Base-by-base conservation (phyloP, 1,140 invertebrate species). In the Ips nitidus region DNA sequence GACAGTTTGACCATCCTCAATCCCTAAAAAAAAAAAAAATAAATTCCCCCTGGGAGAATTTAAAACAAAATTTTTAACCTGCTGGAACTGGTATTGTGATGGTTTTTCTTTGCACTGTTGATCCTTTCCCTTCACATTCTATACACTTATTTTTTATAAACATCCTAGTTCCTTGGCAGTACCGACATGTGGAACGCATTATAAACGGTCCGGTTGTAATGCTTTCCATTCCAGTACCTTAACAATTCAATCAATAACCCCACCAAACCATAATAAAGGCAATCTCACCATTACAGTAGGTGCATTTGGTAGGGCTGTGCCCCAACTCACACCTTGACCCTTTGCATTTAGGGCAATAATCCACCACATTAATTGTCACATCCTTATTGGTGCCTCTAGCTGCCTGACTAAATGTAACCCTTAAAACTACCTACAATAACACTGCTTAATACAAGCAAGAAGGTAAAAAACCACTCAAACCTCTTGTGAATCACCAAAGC, bases 51-150 rank as follows among this genome's bases (percentile, higher is more conserved):
- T 1, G 1, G 4, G 8, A 52, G n/a, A 50, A 22, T 52, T 61
- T 1, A 6, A 41, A 43, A 45, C 39, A 69, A 4, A 40, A n/a
- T 62, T 62, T 40, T 6, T 64, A 52, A 84, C 95, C 96, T 56
- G 97, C 94, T 41, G 98, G 98, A n/a, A 99, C 95, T 6, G 96
- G 94, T 0, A 99, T 92, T 1, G 89, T 93, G 0, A 99, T 85
- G 77, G 90, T 93, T 79, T 94, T 95, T 40, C 91, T 86, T 84
- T 98, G 93, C 0, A 97, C 91, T 38, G 91, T 90, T 75, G 91
- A 89, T 1, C 98, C 98, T 83, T 97, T 97, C 22, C 95, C 98
- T 73, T 91, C 87, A 84, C 98, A 99, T 74, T 97, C 94, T 5
- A 78, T 78, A 81, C 98, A 99, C 1, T 97, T 96, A 80, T 89